Evolutionary conservation across 2,113 vertebrate genomes (phyloP), one percentile per base, ranked within the genome.

Genomic region (Peromyscus polionotus): DNA sequence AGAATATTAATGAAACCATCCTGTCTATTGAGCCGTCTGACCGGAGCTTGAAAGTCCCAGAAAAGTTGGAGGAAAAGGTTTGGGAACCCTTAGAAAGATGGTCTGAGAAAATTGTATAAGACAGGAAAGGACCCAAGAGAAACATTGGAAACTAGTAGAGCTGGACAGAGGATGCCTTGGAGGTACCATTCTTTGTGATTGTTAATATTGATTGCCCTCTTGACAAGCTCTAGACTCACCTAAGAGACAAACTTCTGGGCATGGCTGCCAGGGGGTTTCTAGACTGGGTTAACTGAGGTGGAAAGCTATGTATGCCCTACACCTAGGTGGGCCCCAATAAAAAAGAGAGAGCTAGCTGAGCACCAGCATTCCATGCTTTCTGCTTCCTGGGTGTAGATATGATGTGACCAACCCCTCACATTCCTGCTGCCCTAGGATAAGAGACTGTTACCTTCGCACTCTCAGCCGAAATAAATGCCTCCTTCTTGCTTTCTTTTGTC

Each of bases 51-150:
- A 31, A 28, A 33, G 19, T 57, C 45, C 76, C 19, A 68, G 14
- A 51, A 65, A 72, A 72, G 54, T 54, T 84, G 80, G 61, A 84
- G 84, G 42, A 86, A n/a, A 94, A 19, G 31, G 26, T n/a, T 51
- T 61, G 39, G 83, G 33, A 57, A 16, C 16, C 9, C 70, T 6
- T 2, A 45, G 4, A 76, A 57, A 84, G 54, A 42, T 36, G 5
- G 3, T 51, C 51, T 3, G 5, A 57, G 86, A 39, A 92, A 68
- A 39, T n/a, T 81, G 67, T 70, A 24, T 51, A 26, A 65, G 42
- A 61, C n/a, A 76, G 84, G 20, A 13, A 57, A 91, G 84, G 45
- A 65, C 19, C 16, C 63, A 13, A 13, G 83, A 14, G 11, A 22
- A 19, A 77, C 10, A 39, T n/a, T 48, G 65, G 48, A 51, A 76